These are phyloP conservation scores for Nesometra sesokonis DNA, from an alignment of 35 echinoderm and acorn worm genomes.

Conservation along the genomic window DNA sequence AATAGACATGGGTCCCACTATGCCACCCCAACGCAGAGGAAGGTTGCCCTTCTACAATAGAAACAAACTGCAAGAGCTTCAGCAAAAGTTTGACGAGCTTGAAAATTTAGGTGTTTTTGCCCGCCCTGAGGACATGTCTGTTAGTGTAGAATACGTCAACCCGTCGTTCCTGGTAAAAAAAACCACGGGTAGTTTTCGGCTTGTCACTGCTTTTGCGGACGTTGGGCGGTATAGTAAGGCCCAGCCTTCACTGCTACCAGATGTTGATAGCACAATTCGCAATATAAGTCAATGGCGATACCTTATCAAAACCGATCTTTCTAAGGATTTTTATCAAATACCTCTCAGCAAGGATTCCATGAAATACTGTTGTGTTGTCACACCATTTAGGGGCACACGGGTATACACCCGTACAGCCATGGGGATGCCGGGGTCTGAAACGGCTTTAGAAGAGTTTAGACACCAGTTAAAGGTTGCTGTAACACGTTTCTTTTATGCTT, in stretches of 20 bases:
- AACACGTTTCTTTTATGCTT: conserved; percentile 58
- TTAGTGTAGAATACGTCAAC: conserved; percentile 57
- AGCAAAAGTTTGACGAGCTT: too few species aligned
- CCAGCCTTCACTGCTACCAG: too few species aligned
- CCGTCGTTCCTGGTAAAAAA: conserved; percentile 30
- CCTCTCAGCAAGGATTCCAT: not conserved
- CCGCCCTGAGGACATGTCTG: conserved; percentile 32
- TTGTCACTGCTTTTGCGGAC: too few species aligned
- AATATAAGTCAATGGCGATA: conserved; percentile 35
- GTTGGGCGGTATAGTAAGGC: too few species aligned
- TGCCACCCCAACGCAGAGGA: conserved; percentile 42
- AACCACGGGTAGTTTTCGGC: conserved; percentile 7
- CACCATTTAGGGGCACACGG: too few species aligned
- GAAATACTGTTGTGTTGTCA: conserved; percentile 22
- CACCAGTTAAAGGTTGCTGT: too few species aligned
- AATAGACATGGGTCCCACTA: conserved; percentile 42
- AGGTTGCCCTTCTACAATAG: not conserved
- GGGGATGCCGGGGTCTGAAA: too few species aligned
- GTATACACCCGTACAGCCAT: too few species aligned
- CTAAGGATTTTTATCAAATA: conserved; percentile 56
- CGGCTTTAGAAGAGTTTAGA: conserved; percentile 33
- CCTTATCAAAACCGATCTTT: too few species aligned
- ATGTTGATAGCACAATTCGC: conserved; percentile 36
- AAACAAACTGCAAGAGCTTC: conserved; percentile 35
- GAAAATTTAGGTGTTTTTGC: conserved; percentile 52